Evolutionary conservation across 2,888 invertebrate species (phyloP), one percentile per base, ranked within the genome.

Genomic region (Ellobium chinense): DNA sequence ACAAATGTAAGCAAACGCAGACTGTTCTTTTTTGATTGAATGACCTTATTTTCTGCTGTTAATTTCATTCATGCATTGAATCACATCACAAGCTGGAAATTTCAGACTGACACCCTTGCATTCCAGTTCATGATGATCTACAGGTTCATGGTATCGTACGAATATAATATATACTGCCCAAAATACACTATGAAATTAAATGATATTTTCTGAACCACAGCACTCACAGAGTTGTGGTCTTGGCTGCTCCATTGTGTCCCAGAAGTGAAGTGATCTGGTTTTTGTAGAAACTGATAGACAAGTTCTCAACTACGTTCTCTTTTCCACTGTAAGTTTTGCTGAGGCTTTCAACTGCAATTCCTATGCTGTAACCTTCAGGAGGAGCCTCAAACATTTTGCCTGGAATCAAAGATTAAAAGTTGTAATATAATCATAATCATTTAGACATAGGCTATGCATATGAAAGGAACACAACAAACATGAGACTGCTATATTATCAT

Each of bases 231-330:
- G 91, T 91, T 24, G 92, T 91, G 29, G 92, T 91, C 84, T 92
- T 92, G 27, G 92, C 92, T 34, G 92, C 92, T n/a, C 92, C 92
- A 84, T 92, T 92, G 74, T 91, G 91, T 5, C 92, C 92, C 2
- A 92, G 87, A 18, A 92, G 85, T 3, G 91, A 89, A 18, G 92
- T 92, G 60, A 92, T 87, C 83, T 92, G 90, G 24, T 90, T 90
- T 70, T 88, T 86, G 78, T 87, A 91, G 80, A 92, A 87, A 78
- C 90, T 88, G 9, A 92, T 82, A 63, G 84, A 85, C 5, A 93
- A 84, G 69, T 89, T 84, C 37, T 90, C 84, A 5, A 93, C 90
- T 21, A 89, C 92, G 9, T 82, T 81, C 12, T 83, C 84, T 14
- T 82, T 82, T 14, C 83, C 85, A 29, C 85, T 76, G 81, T 85